Conservation (phyloP, 2,797 vertebrate genomes). For the Uromys caudimaculatus region DNA sequence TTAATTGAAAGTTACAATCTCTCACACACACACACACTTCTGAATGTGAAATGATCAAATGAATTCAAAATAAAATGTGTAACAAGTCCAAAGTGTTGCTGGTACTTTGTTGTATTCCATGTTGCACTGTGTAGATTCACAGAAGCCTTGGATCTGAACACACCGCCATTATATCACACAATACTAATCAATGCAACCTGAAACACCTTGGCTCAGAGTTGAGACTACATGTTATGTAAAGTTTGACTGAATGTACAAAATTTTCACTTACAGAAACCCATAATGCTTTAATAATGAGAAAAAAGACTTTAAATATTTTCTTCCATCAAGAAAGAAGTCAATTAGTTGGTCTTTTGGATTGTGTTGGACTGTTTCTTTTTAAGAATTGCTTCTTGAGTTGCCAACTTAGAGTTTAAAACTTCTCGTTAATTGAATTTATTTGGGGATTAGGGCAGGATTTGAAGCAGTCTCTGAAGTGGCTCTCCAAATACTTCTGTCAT, state of each 20-base stretch:
- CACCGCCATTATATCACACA: neutral
- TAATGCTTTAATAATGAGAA: neutral
- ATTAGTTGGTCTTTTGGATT: neutral
- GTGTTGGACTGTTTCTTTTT: neutral
- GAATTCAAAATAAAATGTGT: neutral
- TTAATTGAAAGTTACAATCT: neutral
- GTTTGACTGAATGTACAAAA: neutral
- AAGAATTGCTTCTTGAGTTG: neutral
- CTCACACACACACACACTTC: neutral
- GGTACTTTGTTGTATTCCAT: neutral
- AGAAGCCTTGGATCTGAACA: no score
- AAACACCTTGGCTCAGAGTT: neutral
- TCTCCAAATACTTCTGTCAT: neutral
- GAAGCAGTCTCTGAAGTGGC: neutral
- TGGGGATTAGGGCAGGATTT: neutral
- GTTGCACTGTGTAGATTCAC: neutral
- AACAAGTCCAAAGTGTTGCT: no score
- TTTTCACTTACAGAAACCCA: neutral
- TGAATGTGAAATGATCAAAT: no score
- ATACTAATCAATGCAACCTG: neutral
- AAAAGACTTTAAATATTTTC: neutral
- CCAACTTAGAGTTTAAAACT: neutral
- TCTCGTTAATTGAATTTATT: neutral
- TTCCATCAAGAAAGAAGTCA: neutral
- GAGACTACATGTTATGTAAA: neutral